These are phyloP conservation scores for Drosophila orosa DNA, from an alignment of 1,140 invertebrate genomes.

Conservation along the genomic window DNA sequence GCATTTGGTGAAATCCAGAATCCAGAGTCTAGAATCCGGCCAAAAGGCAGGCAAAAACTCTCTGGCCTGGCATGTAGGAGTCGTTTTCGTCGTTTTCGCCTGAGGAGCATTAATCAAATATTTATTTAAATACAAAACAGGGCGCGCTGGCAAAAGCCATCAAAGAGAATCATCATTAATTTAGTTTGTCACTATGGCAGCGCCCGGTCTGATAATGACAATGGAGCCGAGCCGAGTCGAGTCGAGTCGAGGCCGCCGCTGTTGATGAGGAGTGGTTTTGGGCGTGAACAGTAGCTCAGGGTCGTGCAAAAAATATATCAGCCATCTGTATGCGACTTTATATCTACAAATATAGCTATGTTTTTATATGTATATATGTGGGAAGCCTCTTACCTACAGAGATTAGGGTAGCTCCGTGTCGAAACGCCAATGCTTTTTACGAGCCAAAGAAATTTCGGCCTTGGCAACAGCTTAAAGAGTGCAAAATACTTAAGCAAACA, in stretches of 20 bases:
- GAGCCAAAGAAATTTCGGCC: slow-evolving; percentile 38
- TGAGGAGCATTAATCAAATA: slow-evolving; percentile 73
- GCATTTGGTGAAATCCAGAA: slow-evolving; percentile 48
- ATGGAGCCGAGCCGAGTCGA: slow-evolving; percentile 26
- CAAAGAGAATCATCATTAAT: slow-evolving; percentile 75
- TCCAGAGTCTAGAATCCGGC: neutral
- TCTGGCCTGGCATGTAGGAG: slow-evolving; percentile 29
- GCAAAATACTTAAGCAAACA: slow-evolving; percentile 39
- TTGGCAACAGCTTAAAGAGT: slow-evolving; percentile 42
- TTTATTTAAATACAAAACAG: slow-evolving; percentile 77
- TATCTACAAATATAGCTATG: neutral
- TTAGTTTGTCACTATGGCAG: slow-evolving; percentile 73
- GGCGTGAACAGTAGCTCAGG: slow-evolving; percentile 63
- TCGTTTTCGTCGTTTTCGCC: slow-evolving; percentile 19
- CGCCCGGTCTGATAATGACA: slow-evolving; percentile 56
- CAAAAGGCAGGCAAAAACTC: slow-evolving; percentile 15
- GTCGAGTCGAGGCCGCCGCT: slow-evolving; percentile 12
- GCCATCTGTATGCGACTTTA: slow-evolving; percentile 9
- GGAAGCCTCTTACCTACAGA: slow-evolving; percentile 6
- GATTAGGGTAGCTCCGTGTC: slow-evolving; percentile 22
- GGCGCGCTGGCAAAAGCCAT: slow-evolving; percentile 45
- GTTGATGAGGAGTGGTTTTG: slow-evolving; percentile 29
- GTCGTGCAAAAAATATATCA: slow-evolving; percentile 61
- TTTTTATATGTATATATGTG: neutral
- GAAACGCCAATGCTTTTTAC: slow-evolving; percentile 8